Conservation (phyloP, 2,797 vertebrate genomes). For the Hippoglossus hippoglossus region DNA sequence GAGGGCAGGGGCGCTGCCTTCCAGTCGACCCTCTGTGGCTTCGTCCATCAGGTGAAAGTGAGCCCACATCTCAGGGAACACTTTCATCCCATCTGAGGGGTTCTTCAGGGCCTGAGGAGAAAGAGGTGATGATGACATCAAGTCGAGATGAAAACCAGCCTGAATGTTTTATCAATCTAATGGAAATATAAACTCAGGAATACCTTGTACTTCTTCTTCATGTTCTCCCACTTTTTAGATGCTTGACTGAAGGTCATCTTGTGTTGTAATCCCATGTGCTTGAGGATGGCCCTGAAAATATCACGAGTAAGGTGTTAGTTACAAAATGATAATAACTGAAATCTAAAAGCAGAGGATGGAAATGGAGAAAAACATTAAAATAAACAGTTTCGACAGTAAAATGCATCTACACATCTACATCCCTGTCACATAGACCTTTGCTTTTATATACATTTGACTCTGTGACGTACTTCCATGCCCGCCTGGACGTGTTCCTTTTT, state of each 20-base stretch:
- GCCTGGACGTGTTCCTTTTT: conserved; percentile 75
- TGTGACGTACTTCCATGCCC: conserved; percentile 75
- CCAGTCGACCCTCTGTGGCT: conserved; percentile 75
- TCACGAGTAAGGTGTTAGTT: neutral
- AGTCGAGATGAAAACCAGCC: neutral
- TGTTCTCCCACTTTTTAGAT: conserved; percentile 84
- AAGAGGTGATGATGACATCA: neutral
- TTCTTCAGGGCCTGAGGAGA: conserved; percentile 74
- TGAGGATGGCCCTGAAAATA: conserved; percentile 76
- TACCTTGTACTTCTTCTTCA: conserved; percentile 84
- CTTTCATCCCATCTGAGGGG: conserved; percentile 70
- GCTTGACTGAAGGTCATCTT: conserved; percentile 80
- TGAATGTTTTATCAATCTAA: neutral
- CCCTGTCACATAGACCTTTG: no score
- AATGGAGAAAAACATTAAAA: no score
- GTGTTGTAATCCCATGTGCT: conserved; percentile 79
- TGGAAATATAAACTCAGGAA: neutral
- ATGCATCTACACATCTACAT: no score
- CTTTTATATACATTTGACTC: neutral
- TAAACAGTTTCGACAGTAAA: neutral
- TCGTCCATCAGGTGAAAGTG: conserved; percentile 78
- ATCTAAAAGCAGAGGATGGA: no score
- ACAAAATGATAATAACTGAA: neutral
- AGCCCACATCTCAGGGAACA: conserved; percentile 72
- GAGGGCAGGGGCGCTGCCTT: conserved; percentile 56